A percentile compares a stretch with the other conserved stretches of the same genome.
These are phyloP conservation scores for Bombus huntii DNA, from an alignment of 1,140 invertebrate genomes.

Conservation along the genomic window DNA sequence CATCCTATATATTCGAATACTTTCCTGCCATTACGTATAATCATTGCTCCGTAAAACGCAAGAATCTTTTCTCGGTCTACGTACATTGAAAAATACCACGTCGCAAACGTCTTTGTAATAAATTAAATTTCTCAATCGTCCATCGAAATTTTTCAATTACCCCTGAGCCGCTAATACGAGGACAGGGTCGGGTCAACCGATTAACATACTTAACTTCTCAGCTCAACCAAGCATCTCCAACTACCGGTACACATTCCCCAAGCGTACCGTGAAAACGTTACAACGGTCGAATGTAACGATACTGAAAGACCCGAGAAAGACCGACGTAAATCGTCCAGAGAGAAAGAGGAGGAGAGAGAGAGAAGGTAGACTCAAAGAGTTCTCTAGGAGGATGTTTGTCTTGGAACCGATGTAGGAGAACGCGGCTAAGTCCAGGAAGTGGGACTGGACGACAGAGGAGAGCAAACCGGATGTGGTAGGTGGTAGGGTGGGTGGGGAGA, in stretches of 20 bases:
- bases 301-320: neutral
- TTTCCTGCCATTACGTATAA: neutral
- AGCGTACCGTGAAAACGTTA: constrained; percentile 18
- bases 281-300: constrained; percentile 14
- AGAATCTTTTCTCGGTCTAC: neutral
- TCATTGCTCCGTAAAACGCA: neutral
- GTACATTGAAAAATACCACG: neutral
- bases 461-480: constrained; percentile 26
- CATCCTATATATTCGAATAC: constrained; percentile 14
- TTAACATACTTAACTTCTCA: constrained; percentile 44
- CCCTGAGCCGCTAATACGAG: neutral
- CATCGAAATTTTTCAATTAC: neutral
- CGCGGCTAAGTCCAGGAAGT: constrained; percentile 66
- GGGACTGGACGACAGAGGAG: constrained; percentile 61
- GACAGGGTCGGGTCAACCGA: neutral
- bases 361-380: neutral
- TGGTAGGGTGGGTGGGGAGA: constrained; percentile 10
- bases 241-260: neutral
- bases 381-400: constrained; percentile 61
- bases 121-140: neutral
- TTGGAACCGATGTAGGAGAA: constrained; percentile 58
- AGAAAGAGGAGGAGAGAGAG: constrained; percentile 18
- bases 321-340: constrained; percentile 29
- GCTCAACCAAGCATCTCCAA: neutral
- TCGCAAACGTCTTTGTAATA: neutral